Percentiles rank a stretch among this genome's conserved stretches.
These are phyloP conservation scores for Catostomus latipinnis DNA, from an alignment of 2,797 vertebrate species.

Conservation along the genomic window DNA sequence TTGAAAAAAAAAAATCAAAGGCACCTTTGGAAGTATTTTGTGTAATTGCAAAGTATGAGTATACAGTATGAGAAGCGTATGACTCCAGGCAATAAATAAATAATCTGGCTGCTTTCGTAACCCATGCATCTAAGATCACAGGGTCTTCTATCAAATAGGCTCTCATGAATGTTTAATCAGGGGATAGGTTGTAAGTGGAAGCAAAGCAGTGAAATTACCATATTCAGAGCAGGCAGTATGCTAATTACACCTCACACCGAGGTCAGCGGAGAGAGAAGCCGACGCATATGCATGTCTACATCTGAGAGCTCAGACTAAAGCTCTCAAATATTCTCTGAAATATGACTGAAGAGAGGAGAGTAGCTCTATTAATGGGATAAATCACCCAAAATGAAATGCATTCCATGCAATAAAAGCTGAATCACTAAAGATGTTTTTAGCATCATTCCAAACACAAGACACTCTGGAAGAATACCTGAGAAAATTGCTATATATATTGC, in stretches of 20 bases:
- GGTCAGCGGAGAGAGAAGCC: conserved; percentile 29
- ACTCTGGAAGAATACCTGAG: background rate
- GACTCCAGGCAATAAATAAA: background rate
- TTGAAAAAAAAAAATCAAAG: background rate
- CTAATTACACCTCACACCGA: conserved; percentile 34
- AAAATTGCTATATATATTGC: background rate
- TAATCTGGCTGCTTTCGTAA: background rate
- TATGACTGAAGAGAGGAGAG: background rate
- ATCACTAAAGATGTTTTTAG: background rate
- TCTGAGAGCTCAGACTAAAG: conserved; percentile 6
- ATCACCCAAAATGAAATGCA: background rate
- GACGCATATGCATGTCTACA: conserved; percentile 22
- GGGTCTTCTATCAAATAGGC: background rate
- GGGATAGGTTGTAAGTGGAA: conserved; percentile 5
- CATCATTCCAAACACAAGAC: background rate
- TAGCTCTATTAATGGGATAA: background rate
- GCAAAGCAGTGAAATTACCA: conserved; percentile 20
- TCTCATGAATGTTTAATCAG: conserved; percentile 35
- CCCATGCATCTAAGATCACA: conserved; percentile 6
- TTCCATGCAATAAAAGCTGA: background rate
- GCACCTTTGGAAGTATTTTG: background rate
- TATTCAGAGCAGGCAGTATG: conserved; percentile 34
- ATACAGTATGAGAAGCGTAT: background rate
- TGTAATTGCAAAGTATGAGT: background rate
- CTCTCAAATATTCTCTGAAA: background rate